A percentile compares a stretch with the other conserved stretches of the same genome.
These are phyloP conservation scores for Megaptera novaeangliae DNA, from an alignment of 2,113 vertebrate species.

Conservation along the genomic window DNA sequence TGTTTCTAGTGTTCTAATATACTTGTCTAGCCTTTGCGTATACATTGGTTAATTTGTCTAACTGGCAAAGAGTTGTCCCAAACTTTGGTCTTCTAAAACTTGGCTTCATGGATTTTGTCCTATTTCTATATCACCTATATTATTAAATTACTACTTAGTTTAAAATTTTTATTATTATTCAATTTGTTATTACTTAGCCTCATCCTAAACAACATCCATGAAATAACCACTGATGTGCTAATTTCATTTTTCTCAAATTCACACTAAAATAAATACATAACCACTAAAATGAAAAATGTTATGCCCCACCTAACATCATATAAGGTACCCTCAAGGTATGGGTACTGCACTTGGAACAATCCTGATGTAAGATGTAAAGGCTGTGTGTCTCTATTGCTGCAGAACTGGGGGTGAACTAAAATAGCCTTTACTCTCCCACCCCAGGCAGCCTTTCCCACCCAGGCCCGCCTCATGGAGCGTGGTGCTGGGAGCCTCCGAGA, in stretches of 20 bases:
- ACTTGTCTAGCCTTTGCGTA: not conserved
- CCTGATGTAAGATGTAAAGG: not conserved
- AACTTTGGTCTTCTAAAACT: not conserved
- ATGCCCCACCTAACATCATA: not conserved
- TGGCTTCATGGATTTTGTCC: not conserved
- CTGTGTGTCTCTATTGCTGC: not conserved
- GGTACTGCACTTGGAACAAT: not conserved
- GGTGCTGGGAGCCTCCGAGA: not conserved
- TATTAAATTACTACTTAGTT: not conserved
- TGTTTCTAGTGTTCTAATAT: not conserved
- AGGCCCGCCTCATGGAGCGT: not conserved
- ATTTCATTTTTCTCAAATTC: constrained; percentile 14
- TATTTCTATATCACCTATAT: not conserved
- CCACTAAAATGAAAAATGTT: not conserved
- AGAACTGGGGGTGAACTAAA: not conserved
- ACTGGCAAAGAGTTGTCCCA: not conserved
- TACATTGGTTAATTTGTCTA: not conserved
- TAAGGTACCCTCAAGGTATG: not conserved
- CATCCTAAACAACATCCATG: not conserved
- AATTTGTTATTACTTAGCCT: not conserved
- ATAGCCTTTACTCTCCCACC: not conserved
- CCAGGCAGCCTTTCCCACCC: not conserved
- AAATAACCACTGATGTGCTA: not conserved
- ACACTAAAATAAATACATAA: not conserved
- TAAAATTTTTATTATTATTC: not conserved